Base-by-base conservation (phyloP, 1,140 invertebrate species). In the Orussus abietinus region DNA sequence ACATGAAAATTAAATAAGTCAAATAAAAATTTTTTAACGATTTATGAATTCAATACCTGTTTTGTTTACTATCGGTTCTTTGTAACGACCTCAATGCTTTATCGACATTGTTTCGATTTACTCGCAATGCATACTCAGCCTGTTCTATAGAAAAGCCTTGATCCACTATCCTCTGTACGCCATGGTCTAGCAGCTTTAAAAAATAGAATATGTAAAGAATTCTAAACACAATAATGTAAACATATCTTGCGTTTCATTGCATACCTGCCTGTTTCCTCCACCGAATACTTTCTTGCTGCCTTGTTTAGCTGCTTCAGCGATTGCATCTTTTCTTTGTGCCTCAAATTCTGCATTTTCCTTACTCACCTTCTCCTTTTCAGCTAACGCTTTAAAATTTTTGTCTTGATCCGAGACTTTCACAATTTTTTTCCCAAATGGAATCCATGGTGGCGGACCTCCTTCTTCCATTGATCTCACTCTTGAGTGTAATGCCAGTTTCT, bases 361-460 rank as follows among this genome's bases (percentile, higher is more conserved):
- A 12, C 53, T 57, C 19, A 75, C 62, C 51, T 80, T 78, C 36
- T 82, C 77, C 55, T 80, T 80, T n/a, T 75, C 73, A 34, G 57
- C 64, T 11, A 84, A 59, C 45, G 85, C 84, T 63, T 88, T 89
- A 29, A 89, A 88, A 51, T 82, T 78, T 47, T 77, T 76, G 46
- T 85, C 80, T 47, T 81, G 72, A 22, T 79, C 67, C 15, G 69
- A 61, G 9, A 79, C 70, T 55, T 79, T 79, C 25, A 83, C 59
- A 18, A 84, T 80, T 59, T 83, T 83, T 56, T 88, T 83, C 1
- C 90, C 91, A 77, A 96, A 94, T 28, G 90, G 85, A 47, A 93
- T 89, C 88, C 90, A 95, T 29, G 85, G 85, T 26, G 89, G 89
- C n/a, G 87, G 87, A 2, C 86, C 83, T 46, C 84, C 83, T 56